Evolutionary conservation across 2,888 invertebrate species (phyloP).

Genomic region (Eilema griseolum): DNA sequence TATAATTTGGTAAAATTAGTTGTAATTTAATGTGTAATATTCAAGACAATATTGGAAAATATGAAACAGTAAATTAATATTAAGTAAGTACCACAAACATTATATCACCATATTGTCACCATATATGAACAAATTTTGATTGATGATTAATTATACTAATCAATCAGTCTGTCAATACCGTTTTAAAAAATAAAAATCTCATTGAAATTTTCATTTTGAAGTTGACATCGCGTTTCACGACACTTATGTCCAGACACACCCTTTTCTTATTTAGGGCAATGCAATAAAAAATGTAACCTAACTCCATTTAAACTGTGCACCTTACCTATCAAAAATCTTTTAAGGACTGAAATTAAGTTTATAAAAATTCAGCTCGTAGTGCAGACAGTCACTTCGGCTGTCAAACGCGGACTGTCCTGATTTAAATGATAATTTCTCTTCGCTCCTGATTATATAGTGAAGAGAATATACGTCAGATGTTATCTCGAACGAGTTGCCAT

Average conservation of each 20-base stretch:
- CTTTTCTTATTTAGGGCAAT: neutral
- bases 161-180: neutral
- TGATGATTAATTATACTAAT: neutral
- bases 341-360: neutral
- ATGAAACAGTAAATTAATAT: too few relatives aligned
- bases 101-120: neutral
- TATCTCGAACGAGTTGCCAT: conserved; percentile 34
- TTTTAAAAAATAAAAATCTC: too few relatives aligned
- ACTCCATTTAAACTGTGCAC: conserved; percentile 40
- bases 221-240: too few relatives aligned
- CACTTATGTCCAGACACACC: neutral
- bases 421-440: conserved; percentile 24
- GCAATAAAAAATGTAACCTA: neutral
- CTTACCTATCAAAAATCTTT: conserved; percentile 42
- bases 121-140: neutral
- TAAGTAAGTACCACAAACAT: neutral
- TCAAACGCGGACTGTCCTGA: conserved; percentile 11
- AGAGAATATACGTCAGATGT: conserved; percentile 40
- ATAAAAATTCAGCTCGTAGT: neutral
- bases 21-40: too few relatives aligned
- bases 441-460: conserved; percentile 40
- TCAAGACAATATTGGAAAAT: too few relatives aligned
- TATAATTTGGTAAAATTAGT: too few relatives aligned
- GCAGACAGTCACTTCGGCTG: neutral
- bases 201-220: too few relatives aligned